These are phyloP conservation scores for Ceuthmochares aereus DNA, from an alignment of 2,113 vertebrate genomes.

Conservation along the genomic window DNA sequence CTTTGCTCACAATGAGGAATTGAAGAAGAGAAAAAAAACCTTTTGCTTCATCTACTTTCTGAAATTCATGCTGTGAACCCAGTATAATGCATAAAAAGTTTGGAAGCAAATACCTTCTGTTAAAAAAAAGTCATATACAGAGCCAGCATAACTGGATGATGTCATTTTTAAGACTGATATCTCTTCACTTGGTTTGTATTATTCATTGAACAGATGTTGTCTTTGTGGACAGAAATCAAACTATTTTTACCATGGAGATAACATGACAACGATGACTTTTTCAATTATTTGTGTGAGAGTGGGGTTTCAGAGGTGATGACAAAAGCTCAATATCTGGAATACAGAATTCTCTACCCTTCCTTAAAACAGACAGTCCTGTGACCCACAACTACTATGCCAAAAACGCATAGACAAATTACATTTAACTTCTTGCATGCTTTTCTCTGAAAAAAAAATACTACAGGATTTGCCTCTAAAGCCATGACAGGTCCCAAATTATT, in stretches of 20 bases:
- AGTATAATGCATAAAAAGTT: neutral
- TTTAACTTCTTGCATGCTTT: neutral
- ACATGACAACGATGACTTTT: neutral
- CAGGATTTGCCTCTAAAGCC: neutral
- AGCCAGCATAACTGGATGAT: neutral
- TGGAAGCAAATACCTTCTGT: neutral
- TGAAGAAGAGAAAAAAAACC: neutral
- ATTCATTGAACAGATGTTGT: neutral
- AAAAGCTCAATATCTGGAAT: neutral
- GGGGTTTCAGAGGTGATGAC: neutral
- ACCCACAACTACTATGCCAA: neutral
- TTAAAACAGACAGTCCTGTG: neutral
- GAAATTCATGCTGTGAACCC: neutral
- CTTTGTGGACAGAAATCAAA: neutral
- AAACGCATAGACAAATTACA: neutral
- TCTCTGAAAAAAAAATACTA: neutral
- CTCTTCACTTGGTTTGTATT: neutral
- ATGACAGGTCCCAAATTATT: neutral
- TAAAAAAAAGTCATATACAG: neutral
- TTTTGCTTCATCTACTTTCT: neutral
- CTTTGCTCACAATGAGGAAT: neutral
- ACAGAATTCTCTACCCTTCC: neutral
- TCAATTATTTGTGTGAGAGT: neutral
- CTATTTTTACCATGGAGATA: neutral
- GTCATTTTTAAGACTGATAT: neutral